A percentile compares a stretch with the other conserved stretches of the same genome.
phyloP scores from a whole-genome alignment of 2,888 invertebrate genomes.

The Subacronicta megacephala region DNA sequence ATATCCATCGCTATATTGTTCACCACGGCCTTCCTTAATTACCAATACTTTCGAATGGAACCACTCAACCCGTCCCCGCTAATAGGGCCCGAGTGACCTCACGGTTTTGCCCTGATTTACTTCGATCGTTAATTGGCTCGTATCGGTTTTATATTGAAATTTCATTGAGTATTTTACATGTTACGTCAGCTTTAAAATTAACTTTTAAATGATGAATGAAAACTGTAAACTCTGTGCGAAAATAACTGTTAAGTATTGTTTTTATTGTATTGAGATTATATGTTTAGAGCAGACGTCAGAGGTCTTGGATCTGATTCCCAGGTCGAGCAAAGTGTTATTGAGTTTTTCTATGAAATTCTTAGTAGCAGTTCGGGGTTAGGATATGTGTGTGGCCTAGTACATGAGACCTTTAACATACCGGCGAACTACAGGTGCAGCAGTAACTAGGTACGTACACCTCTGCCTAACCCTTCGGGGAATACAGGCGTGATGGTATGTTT shows the following conservation, averaged over 20 bases:
- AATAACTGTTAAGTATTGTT: slow-evolving; percentile 9
- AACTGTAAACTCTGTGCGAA: slow-evolving; percentile 4
- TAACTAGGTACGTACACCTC: too few species aligned
- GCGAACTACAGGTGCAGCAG: too few species aligned
- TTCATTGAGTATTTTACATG: slow-evolving; percentile 56
- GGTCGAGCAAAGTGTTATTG: too few species aligned
- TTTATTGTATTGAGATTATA: too few species aligned
- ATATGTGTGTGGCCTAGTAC: too few species aligned
- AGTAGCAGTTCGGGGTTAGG: too few species aligned
- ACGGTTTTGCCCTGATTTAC: slow-evolving; percentile 72
- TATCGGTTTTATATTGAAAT: slow-evolving; percentile 55
- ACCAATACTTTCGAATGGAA: slow-evolving; percentile 71
- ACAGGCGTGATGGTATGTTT: too few species aligned
- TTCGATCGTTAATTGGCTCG: slow-evolving; percentile 70
- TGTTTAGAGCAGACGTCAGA: too few species aligned
- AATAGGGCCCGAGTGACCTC: slow-evolving; percentile 71
- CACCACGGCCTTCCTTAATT: slow-evolving; percentile 70
- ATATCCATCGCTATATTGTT: slow-evolving; percentile 67
- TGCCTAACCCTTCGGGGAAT: too few species aligned
- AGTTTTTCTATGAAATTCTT: too few species aligned
- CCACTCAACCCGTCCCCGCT: slow-evolving; percentile 66
- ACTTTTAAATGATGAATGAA: slow-evolving; percentile 40
- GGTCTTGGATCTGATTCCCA: too few species aligned
- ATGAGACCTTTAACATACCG: too few species aligned
- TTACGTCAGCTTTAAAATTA: slow-evolving; percentile 50